Base-by-base conservation (phyloP, 2,113 vertebrate genomes). In the Odontophorus gujanensis region DNA sequence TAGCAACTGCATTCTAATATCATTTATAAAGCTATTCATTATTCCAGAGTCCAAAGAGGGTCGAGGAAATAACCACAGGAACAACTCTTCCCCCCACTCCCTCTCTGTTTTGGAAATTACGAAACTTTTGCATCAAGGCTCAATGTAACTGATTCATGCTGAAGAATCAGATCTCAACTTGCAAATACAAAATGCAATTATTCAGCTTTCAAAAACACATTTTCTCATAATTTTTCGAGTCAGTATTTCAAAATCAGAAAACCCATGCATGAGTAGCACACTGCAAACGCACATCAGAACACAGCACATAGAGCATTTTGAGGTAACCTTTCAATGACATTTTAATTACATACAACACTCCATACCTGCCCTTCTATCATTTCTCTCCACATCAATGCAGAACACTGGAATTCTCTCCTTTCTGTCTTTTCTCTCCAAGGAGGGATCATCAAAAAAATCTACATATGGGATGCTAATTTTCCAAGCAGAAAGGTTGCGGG, bases 301-400 rank as follows among this genome's bases (percentile, higher is more conserved):
- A 61, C 7, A 48, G 36, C 51, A 82, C 4, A 7, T 2, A 76
- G 26, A 76, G 75, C 15, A 86, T 21, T 67, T 4, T 26, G 13
- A 78, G 47, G 18, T 90, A 5, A 24, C 20, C 75, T 89, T 40
- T 17, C 76, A 81, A 45, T 14, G 3, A 38, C 11, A 10, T 30
- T 80, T 78, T 38, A 28, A 16, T 28, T 48, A 75, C 24, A 67
- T 6, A 42, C 57, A 91, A 28, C 17, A n/a, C 0, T 34, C 43
- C 97, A 83, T 97, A 99, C 99, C 98, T 63, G 98, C 97, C 95
- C 96, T 97, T 89, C 98, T 97, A 95, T 99, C 99, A 32, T 99
- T 98, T 73, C 99, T 98, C 87, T 99, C 98, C 84, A 99, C 99
- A 38, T 99, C 98, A 96, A 99, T 99, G 97, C 98, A 99, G 98